Evolutionary conservation across 64 coral and sea anemone species (phyloP), one percentile per base, ranked within the genome.

Genomic region (Trachythela sp.): DNA sequence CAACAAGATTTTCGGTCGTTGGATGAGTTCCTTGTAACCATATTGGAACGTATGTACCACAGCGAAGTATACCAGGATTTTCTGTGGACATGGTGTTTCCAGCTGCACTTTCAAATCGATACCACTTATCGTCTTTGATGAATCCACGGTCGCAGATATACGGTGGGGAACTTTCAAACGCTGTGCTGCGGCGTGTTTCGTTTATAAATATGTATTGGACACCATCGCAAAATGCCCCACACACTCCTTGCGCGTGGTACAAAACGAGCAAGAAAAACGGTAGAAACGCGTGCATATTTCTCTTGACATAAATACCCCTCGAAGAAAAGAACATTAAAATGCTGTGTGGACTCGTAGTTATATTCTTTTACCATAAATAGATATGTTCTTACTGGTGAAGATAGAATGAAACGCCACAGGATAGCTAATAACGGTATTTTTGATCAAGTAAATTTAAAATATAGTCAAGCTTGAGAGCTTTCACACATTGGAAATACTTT

Each of bases 1-100:
- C 34, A 18, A 80, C 30, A 20, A 1, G 9, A 20, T 80, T 39
- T 80, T 37, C 75, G 8, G 8, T 1, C 4, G 26, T 37, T 39
- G 75, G 75, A 39, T 80, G 75, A 80, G 31, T 35, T 6, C 75
- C 75, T 13, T 36, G 1, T 9, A 80, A 30, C 75, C 75, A 80
- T 35, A 80, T 80, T 80, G 75, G 75, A 10, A 39, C 75, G 35
- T 80, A 35, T 80, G 75, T 80, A 39, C 37, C 37, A 39, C 75
- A 80, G 33, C 37, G 75, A 5, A 36, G 37, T 0, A 37, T 11
- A 15, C 37, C 37, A 29, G 75, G 75, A 22, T 35, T 39, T 37
- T n/a, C 8, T 36, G 75, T 80, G 20, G 75, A 29, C 75, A 80
- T 80, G 31, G 9, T 18, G 32, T 77, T 2, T 5, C 75, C 75